Evolutionary conservation across 2,113 vertebrate species (phyloP).

Genomic region (Scortum barcoo): DNA sequence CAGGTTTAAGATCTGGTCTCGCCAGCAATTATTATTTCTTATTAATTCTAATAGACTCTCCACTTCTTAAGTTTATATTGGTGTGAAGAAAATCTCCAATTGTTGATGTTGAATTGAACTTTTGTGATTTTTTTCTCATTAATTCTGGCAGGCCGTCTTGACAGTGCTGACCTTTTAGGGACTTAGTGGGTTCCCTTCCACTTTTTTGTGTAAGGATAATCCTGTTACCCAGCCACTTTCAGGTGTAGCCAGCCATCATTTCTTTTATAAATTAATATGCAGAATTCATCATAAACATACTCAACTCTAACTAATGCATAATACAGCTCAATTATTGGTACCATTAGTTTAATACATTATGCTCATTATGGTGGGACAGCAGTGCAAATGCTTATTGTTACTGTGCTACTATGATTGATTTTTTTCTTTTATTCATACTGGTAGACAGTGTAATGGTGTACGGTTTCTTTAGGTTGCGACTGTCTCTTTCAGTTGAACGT

Average conservation of each 20-base stretch:
- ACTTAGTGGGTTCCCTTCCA: too few relatives aligned
- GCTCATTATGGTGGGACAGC: conserved; percentile 13
- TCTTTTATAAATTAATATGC: background rate
- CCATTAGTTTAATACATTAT: conserved; percentile 34
- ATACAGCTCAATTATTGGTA: conserved; percentile 32
- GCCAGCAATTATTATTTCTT: background rate
- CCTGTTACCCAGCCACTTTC: background rate
- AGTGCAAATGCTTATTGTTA: conserved; percentile 23
- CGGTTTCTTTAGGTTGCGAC: conserved; percentile 13
- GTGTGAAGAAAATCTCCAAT: background rate
- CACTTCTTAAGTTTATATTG: too few relatives aligned
- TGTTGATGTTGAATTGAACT: background rate
- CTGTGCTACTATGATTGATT: conserved; percentile 1
- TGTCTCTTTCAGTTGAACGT: conserved; percentile 27
- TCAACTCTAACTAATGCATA: conserved; percentile 18
- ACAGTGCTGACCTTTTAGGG: background rate
- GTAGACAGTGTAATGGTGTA: background rate
- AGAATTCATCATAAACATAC: background rate
- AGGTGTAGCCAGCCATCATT: too few relatives aligned
- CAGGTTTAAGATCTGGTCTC: background rate
- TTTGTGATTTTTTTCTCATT: background rate
- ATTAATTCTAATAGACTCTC: too few relatives aligned
- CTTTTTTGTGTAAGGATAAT: background rate
- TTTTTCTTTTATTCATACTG: conserved; percentile 15
- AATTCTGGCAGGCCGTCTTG: background rate